Base-by-base conservation (phyloP, 2,113 vertebrate species). In the Lasiurus borealis region DNA sequence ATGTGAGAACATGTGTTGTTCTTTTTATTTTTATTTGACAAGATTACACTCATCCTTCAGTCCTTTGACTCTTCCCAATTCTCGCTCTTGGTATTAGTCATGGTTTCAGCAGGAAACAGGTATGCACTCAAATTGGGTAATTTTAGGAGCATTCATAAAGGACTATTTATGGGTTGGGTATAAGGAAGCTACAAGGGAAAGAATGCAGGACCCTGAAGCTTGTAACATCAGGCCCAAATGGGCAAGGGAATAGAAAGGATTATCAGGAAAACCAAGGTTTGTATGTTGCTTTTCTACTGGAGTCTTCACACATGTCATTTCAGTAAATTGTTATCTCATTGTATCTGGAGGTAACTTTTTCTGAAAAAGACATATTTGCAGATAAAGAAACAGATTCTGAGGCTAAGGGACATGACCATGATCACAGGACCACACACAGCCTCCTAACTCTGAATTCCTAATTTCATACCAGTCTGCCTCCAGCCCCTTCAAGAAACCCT, bases 91-190 rank as follows among this genome's bases (percentile, higher is more conserved):
- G 31, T 62, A 31, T 50, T 14, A 8, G 16, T 54, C 62, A 36
- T 29, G 62, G 34, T 80, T 93, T 89, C 48, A 57, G 36, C 50
- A 88, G 48, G 34, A 93, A 91, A 80, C 57, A 81, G 46, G 36
- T 27, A 21, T 6, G 40, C 48, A 50, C 12, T 66, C 88, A 72
- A 62, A 40, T 9, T 54, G 50, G 44, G 13, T 80, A 68, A 84
- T 62, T 73, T 44, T 52, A 68, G 34, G 31, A 64, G 15, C 16
- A 34, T 59, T 94, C 75, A n/a, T 21, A 52, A 82, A 84, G 16
- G 29, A 3, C 15, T 52, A 0, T 66, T 92, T 73, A 16, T 48
- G 25, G 46, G 8, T 6, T 16, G 12, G 21, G 8, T 15, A 1
- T 52, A 10, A n/a, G 75, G 34, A 29, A 57, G 44, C 11, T 69